Percentiles rank a stretch among this genome's conserved stretches.
Conservation (phyloP, 2,797 vertebrate species). For the Chelon labrosus region DNA sequence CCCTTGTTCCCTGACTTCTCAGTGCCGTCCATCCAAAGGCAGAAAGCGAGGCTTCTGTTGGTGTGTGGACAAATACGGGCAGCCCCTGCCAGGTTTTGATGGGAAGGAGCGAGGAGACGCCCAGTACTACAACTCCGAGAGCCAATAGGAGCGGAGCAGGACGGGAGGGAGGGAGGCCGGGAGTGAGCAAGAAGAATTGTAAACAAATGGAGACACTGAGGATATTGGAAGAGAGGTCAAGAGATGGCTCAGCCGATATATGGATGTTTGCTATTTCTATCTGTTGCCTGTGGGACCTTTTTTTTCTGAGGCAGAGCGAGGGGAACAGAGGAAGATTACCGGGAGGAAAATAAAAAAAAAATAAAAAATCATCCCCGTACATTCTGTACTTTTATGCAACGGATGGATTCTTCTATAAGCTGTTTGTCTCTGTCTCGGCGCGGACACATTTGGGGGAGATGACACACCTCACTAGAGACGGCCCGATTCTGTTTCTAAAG, state of each 20-base stretch:
- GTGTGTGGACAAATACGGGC: conserved; percentile 97
- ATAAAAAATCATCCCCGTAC: conserved; percentile 24
- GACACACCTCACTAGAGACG: conserved; percentile 41
- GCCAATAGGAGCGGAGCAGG: conserved; percentile 78
- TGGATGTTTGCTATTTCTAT: conserved; percentile 78
- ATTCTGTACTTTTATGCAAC: conserved; percentile 41
- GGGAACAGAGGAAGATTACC: conserved; percentile 58
- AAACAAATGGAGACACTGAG: conserved; percentile 77
- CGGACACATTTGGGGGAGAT: conserved; percentile 49
- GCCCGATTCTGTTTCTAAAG: conserved; percentile 38
- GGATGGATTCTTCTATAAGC: conserved; percentile 66
- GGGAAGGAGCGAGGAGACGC: conserved; percentile 88
- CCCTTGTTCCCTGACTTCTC: conserved; percentile 48
- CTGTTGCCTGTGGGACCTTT: conserved; percentile 75
- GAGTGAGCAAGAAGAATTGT: conserved; percentile 67
- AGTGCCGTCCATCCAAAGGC: conserved; percentile 97
- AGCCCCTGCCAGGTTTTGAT: conserved; percentile 90
- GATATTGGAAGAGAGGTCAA: conserved; percentile 77
- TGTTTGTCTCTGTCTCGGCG: conserved; percentile 49
- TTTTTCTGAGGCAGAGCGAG: conserved; percentile 59
- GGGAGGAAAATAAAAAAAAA: conserved; percentile 36
- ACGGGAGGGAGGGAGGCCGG: conserved; percentile 54
- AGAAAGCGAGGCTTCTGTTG: conserved; percentile 95
- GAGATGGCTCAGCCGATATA: conserved; percentile 74
- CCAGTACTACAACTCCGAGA: conserved; percentile 88